These are phyloP conservation scores for Cynoglossus semilaevis DNA, from an alignment of 2,113 vertebrate species.

Conservation along the genomic window DNA sequence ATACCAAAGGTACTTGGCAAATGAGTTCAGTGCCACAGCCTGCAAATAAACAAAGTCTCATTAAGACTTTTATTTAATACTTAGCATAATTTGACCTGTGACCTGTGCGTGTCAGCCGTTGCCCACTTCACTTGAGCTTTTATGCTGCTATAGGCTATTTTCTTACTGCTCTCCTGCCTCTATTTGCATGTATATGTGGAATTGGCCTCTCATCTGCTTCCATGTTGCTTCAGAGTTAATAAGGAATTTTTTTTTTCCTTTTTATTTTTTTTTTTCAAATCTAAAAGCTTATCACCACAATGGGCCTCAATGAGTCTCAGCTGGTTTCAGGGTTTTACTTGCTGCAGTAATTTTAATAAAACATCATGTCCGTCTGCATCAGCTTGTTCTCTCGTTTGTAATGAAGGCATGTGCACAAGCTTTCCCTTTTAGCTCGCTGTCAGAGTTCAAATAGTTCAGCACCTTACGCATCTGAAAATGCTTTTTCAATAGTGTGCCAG, in stretches of 20 bases:
- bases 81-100: neutral
- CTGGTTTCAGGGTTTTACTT: neutral
- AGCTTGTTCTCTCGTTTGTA: neutral
- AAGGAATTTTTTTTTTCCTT: constrained; percentile 1
- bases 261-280: constrained; percentile 15
- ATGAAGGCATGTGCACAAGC: neutral
- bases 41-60: constrained; percentile 5
- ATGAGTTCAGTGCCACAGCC: constrained; percentile 11
- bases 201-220: constrained; percentile 11
- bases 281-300: constrained; percentile 17
- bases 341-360: constrained; percentile 1
- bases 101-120: constrained; percentile 4
- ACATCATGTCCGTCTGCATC: constrained; percentile 15
- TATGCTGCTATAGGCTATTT: neutral
- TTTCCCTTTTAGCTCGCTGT: neutral
- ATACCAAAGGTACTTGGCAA: constrained; percentile 54
- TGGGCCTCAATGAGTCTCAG: neutral
- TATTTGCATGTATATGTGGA: constrained; percentile 40
- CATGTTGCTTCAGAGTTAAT: constrained; percentile 22
- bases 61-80: neutral
- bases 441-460: constrained; percentile 2
- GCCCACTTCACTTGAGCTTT: neutral
- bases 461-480: constrained; percentile 11
- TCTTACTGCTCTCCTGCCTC: constrained; percentile 5
- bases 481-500: constrained; percentile 21